Conservation (phyloP, 1,140 invertebrate genomes). For the Neuroterus valhalla region DNA sequence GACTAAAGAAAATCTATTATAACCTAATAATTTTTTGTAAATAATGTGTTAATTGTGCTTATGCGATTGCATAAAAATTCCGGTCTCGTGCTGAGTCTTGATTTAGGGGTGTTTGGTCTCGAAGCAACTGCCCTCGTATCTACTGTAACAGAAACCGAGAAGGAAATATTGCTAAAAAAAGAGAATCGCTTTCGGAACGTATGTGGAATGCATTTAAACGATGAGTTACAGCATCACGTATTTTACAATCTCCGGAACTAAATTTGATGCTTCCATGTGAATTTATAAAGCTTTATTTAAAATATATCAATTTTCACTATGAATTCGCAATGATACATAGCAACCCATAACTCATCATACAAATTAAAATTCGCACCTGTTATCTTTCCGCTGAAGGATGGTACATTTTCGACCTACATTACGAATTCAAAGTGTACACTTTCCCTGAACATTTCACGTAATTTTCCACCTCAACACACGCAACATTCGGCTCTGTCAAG, state of each 20-base stretch:
- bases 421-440: conserved; percentile 22
- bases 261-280: neutral
- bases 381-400: neutral
- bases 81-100: neutral
- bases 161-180: conserved; percentile 14
- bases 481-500: conserved; percentile 8
- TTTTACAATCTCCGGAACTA: conserved; percentile 1
- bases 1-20: too few species aligned
- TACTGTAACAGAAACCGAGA: neutral
- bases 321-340: too few species aligned
- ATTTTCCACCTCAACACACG: conserved; percentile 18
- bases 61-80: conserved; percentile 7
- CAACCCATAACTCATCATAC: neutral
- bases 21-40: neutral
- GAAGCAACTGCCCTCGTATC: conserved; percentile 4
- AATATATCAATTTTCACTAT: too few species aligned
- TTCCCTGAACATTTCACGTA: conserved; percentile 8
- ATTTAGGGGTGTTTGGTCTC: conserved; percentile 25
- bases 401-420: conserved; percentile 10
- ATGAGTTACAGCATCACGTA: neutral
- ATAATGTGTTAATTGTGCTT: conserved; percentile 7
- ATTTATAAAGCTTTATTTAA: neutral
- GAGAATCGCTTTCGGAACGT: neutral
- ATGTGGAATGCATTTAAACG: neutral
- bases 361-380: neutral